Base-by-base conservation (phyloP, 2,888 invertebrate species). In the Archips crataeganus region DNA sequence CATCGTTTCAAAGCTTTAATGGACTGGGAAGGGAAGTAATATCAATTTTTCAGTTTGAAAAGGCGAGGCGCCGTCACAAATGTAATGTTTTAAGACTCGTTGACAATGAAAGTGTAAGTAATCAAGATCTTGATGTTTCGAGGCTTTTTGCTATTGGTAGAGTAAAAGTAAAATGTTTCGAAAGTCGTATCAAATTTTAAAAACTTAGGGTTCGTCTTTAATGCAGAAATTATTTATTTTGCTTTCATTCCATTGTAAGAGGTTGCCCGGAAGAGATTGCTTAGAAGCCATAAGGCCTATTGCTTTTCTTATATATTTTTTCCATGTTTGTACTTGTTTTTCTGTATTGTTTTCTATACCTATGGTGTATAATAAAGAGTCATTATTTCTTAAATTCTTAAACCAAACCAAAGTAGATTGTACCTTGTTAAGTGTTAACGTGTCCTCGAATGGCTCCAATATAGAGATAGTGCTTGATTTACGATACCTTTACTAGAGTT, bases 21-120 rank as follows among this genome's bases (percentile, higher is more conserved):
- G 42, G 69, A 49, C 6, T 70, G 49, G 69, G 42, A 42, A 32
- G 61, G 69, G 42, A 51, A 57, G 57, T 32, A 57, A 57, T 57
- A 57, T 57, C 57, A 32, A 23, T 57, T 57, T 57, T 57, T 57
- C 57, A 57, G 23, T 32, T 10, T 57, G 57, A 11, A 57, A 57
- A 54, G 51, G 32, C 9, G 13, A 54, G 51, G 32, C 9, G 13
- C 11, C 32, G 57, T 57, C 3, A 23, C 32, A 32, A 57, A 32
- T 11, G 54, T 54, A 23, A 15, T 23, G 49, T n/a, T 54, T 9
- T 15, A 32, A 4, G n/a, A 57, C 57, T 57, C 32, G 57, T 60
- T 39, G 60, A 9, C 60, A 60, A 36, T 39, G 32, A 11, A 3
- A 54, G 8, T 49, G 6, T 23, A 9, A 32, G 11, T 32, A 11